Percentiles rank a stretch among this genome's conserved stretches.
Conservation (phyloP, 2,888 invertebrate genomes). For the Parapristionchus giblindavisi region DNA sequence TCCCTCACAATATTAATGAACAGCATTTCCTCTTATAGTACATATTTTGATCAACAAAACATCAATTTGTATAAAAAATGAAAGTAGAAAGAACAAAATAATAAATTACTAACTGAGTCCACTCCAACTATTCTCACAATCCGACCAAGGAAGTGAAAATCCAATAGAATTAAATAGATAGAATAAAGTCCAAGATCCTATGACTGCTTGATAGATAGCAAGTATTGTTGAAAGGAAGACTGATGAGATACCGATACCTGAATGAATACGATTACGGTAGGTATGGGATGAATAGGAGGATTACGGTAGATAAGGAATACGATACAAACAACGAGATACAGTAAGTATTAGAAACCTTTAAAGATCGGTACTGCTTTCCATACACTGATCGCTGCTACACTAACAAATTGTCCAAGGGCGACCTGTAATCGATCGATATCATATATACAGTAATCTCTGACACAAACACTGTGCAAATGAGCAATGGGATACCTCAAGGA, state of each 20-base stretch:
- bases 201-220: slow-evolving; percentile 74
- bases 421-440: too few relatives aligned
- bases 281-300: background rate
- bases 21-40: too few relatives aligned
- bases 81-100: background rate
- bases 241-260: slow-evolving; percentile 75
- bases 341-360: slow-evolving; percentile 71
- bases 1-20: too few relatives aligned
- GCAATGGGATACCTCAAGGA: slow-evolving; percentile 25
- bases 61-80: too few relatives aligned
- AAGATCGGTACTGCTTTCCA: slow-evolving; percentile 84
- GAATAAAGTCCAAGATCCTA: slow-evolving; percentile 74
- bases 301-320: background rate
- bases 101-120: slow-evolving; percentile 72
- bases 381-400: slow-evolving; percentile 80
- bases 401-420: slow-evolving; percentile 83
- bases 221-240: slow-evolving; percentile 73
- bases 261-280: background rate
- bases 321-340: background rate
- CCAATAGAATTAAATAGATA: slow-evolving; percentile 80
- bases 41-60: too few relatives aligned
- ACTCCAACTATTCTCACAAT: slow-evolving; percentile 87
- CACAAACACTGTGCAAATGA: background rate
- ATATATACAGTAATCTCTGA: too few relatives aligned
- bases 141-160: slow-evolving; percentile 87